Evolutionary conservation across 2,113 vertebrate species (phyloP), one percentile per base, ranked within the genome.

Genomic region (Melanostigma gelatinosum): DNA sequence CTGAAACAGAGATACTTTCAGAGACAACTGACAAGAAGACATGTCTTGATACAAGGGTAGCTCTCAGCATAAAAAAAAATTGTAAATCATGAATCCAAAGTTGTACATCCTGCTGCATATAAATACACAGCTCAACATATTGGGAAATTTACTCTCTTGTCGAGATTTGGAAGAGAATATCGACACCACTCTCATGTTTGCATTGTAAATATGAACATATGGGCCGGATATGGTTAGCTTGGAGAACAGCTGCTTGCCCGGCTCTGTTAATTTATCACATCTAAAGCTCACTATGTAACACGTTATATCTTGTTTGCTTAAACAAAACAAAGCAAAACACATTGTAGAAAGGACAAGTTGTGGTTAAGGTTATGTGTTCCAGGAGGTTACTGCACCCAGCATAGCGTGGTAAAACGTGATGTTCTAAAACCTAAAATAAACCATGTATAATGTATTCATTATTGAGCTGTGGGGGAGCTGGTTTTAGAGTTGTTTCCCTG

Each of bases 1-100:
- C 29, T 80, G 77, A 82, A 54, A 80, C 62, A 57, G 22, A 65
- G 44, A 65, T 50, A 48, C 57, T 80, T n/a, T 55, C 36, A 66
- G 22, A 48, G 46, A 63, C 13, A 46, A 73, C 40, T 24, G 38
- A 46, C 27, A 66, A 42, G 29, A 79, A 36, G 22, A 62, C 32
- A 44, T 61, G 46, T 34, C 5, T 10, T 12, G 11, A 24, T 29
- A 22, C 10, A 52, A 24, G 36, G 54, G 58, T 3, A 29, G n/a
- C 38, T 65, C 34, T 76, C 42, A 62, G 57, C 13, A 0, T 36
- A 22, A 48, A 22, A 48, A 22, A 20, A 72, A 55, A 64, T 0
- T 61, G 10, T 34, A 34, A 55, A 40, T 52, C 8, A 34, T 32
- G 22, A 57, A 52, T 48, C 22, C 16, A 36, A 75, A 50, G 38